Evolutionary conservation across 2,113 vertebrate genomes (phyloP), one percentile per base, ranked within the genome.

Genomic region (Regulus satrapa): DNA sequence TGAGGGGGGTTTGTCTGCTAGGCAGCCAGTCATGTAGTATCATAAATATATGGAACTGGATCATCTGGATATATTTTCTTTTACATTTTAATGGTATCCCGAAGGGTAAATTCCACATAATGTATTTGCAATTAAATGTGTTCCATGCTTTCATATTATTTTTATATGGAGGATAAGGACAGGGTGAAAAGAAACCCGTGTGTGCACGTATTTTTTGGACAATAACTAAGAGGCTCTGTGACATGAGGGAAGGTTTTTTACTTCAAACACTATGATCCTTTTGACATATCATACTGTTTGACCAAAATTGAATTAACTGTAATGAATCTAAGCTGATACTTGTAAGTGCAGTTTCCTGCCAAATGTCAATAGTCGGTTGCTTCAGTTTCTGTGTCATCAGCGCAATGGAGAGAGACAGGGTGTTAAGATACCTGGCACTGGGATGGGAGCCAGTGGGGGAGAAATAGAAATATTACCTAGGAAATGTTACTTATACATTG

Each of bases 271-370:
- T 80, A 31, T 84, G 29, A 55, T 25, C 19, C n/a, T 36, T 56
- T 80, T 89, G 72, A 87, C 74, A 94, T 38, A 54, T 19, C 49
- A 66, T 31, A 25, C 40, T 36, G 16, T 56, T 84, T 88, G 72
- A 91, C 74, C 94, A 92, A 96, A 97, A 83, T 38, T 23, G 91
- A 78, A 94, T 95, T 97, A 95, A 73, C 45, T 1, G 0, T 72
- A 80, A 72, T 85, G 84, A 87, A 85, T 95, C 73, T 69, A 54
- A 86, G 88, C 41, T 71, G 75, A 51, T 95, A 52, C 74, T 79
- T 83, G 25, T 75, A 83, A 94, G 46, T 52, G 67, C 54, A 90
- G 46, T 64, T 94, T 95, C 85, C 76, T 94, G 88, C 59, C 52
- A 23, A 71, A 77, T 26, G 26, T 80, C 74, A 84, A 3, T 67